A percentile compares a stretch with the other conserved stretches of the same genome.
Conservation (phyloP, 2,113 vertebrate species). For the Gopherus flavomarginatus region DNA sequence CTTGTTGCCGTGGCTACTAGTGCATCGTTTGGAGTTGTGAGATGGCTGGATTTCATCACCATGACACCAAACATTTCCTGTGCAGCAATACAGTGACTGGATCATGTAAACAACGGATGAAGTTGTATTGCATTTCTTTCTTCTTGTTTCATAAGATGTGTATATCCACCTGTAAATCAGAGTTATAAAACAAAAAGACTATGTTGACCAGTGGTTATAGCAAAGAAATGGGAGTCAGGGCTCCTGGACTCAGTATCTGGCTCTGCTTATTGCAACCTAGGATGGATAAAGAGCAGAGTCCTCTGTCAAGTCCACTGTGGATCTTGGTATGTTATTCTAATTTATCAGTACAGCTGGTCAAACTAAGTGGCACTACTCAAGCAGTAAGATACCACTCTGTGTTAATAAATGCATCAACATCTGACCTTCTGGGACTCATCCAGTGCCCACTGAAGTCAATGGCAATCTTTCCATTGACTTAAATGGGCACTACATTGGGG, state of each 20-base stretch:
- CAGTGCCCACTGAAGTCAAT: neutral
- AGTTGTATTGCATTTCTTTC: neutral
- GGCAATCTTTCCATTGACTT: neutral
- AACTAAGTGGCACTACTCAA: neutral
- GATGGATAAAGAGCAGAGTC: neutral
- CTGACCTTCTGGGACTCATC: neutral
- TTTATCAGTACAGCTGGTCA: neutral
- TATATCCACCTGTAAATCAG: neutral
- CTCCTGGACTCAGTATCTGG: neutral
- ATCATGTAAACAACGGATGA: neutral
- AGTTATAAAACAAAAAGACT: neutral
- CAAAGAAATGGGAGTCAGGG: neutral
- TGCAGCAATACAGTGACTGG: slow-evolving; percentile 5
- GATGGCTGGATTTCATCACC: slow-evolving; percentile 52
- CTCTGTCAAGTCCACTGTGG: neutral
- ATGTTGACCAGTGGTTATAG: neutral
- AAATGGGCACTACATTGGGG: neutral
- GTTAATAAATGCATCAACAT: neutral
- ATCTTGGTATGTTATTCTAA: neutral
- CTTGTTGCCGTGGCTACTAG: slow-evolving; percentile 52
- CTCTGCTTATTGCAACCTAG: neutral
- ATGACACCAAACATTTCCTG: slow-evolving; percentile 54
- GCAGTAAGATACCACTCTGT: neutral
- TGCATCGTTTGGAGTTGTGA: slow-evolving; percentile 49
- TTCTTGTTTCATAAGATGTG: neutral